These are phyloP conservation scores for Microcebus murinus DNA, from an alignment of 2,113 vertebrate genomes.

Conservation along the genomic window DNA sequence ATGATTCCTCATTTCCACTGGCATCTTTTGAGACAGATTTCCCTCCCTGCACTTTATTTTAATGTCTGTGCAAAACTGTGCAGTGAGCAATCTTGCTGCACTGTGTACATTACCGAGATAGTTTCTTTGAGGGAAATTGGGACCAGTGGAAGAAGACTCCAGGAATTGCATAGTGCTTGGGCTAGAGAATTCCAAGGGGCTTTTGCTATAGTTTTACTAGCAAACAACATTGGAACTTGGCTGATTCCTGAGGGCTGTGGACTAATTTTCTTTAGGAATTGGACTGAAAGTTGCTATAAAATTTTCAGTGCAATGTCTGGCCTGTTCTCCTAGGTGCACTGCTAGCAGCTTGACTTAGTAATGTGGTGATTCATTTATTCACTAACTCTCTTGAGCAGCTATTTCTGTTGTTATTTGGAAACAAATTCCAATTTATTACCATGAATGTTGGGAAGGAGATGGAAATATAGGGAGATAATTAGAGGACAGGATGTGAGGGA, in stretches of 20 bases:
- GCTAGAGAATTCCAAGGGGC: slow-evolving; percentile 18
- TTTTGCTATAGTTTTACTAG: slow-evolving; percentile 23
- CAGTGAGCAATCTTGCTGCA: slow-evolving; percentile 39
- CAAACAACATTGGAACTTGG: slow-evolving; percentile 15
- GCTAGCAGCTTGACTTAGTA: background rate
- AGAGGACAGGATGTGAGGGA: background rate
- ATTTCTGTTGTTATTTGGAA: slow-evolving; percentile 43
- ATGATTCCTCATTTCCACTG: background rate
- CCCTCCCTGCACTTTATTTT: slow-evolving; percentile 29
- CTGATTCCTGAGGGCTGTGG: slow-evolving; percentile 7
- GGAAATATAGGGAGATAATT: slow-evolving; percentile 17
- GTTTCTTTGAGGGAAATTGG: slow-evolving; percentile 51
- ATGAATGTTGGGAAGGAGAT: background rate
- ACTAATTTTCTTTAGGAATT: slow-evolving; percentile 39
- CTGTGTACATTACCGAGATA: slow-evolving; percentile 30
- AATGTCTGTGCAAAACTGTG: background rate
- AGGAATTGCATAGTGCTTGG: slow-evolving; percentile 18
- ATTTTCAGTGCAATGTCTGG: slow-evolving; percentile 35
- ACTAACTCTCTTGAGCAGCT: background rate
- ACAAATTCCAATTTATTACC: slow-evolving; percentile 55
- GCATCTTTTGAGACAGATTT: slow-evolving; percentile 41
- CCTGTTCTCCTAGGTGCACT: background rate
- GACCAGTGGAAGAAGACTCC: background rate
- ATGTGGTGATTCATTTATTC: slow-evolving; percentile 50
- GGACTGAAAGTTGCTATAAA: slow-evolving; percentile 36